phyloP scores from a whole-genome alignment of 2,888 invertebrate genomes.

The Trachelus stipa region DNA sequence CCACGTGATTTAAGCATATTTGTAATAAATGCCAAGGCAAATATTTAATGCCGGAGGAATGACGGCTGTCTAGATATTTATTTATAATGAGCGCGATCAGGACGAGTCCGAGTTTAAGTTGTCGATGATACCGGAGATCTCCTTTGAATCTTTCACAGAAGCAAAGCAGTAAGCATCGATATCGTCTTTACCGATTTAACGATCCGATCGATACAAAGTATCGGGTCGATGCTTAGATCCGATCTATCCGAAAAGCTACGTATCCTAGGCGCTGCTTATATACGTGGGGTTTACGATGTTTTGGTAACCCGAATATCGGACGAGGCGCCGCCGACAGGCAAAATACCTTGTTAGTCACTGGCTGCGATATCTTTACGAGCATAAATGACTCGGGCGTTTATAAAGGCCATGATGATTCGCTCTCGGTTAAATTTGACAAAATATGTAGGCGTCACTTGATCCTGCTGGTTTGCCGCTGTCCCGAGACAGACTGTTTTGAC shows the following conservation, averaged over 20 bases:
- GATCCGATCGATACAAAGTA: slow-evolving; percentile 37
- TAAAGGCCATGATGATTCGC: neutral
- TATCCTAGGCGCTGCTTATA: slow-evolving; percentile 40
- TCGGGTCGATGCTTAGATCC: slow-evolving; percentile 11
- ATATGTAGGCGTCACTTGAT: neutral
- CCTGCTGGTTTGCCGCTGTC: neutral
- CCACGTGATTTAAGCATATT: slow-evolving; percentile 17
- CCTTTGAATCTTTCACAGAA: neutral
- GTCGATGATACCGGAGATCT: neutral
- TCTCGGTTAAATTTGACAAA: neutral
- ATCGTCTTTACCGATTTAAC: neutral
- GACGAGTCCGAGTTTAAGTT: neutral
- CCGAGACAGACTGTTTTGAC: no score
- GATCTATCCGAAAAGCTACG: slow-evolving; percentile 7
- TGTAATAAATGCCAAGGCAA: slow-evolving; percentile 29
- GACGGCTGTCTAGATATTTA: slow-evolving; percentile 24
- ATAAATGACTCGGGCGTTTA: neutral
- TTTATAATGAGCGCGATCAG: slow-evolving; percentile 23
- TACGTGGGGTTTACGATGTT: slow-evolving; percentile 55
- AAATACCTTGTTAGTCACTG: slow-evolving; percentile 35
- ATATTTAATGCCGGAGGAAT: slow-evolving; percentile 32
- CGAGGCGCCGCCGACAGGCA: slow-evolving; percentile 32
- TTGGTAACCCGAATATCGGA: slow-evolving; percentile 52
- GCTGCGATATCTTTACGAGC: neutral
- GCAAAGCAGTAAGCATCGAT: neutral